Conservation (phyloP, 2,113 vertebrate genomes). For the Oreochromis aureus region DNA sequence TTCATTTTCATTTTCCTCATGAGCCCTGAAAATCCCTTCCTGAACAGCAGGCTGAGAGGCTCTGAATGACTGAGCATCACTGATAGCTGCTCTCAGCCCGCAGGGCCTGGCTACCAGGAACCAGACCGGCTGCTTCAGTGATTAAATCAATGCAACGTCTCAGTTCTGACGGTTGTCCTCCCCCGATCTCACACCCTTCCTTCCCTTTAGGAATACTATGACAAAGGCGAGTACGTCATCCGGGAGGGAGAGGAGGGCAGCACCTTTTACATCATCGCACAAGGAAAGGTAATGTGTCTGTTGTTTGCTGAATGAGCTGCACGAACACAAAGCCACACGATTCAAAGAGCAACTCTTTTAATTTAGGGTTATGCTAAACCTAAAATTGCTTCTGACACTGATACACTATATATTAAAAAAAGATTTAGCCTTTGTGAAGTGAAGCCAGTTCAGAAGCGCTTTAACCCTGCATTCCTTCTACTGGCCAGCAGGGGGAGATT, state of each 20-base stretch:
- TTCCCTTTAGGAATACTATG: slow-evolving; percentile 72
- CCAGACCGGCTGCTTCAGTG: neutral
- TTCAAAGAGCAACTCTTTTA: neutral
- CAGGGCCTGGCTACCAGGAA: slow-evolving; percentile 36
- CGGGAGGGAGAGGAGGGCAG: slow-evolving; percentile 75
- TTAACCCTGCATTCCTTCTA: neutral
- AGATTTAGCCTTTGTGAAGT: accelerated
- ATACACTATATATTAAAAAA: accelerated
- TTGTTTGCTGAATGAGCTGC: neutral
- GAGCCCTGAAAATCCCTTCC: neutral
- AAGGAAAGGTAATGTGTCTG: slow-evolving; percentile 67
- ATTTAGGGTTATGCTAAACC: accelerated
- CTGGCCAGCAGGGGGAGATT: neutral
- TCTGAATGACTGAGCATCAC: neutral
- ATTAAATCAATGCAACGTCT: slow-evolving; percentile 18
- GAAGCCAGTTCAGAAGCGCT: neutral
- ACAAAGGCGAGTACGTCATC: slow-evolving; percentile 74
- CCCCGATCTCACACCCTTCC: neutral
- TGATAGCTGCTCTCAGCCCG: neutral
- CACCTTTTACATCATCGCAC: slow-evolving; percentile 77
- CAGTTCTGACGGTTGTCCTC: neutral
- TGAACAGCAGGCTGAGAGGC: neutral
- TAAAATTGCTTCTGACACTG: neutral
- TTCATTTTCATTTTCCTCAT: neutral
- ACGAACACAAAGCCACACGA: neutral